Evolutionary conservation across 2,113 vertebrate genomes (phyloP), one percentile per base, ranked within the genome.

Genomic region (Mus pahari): DNA sequence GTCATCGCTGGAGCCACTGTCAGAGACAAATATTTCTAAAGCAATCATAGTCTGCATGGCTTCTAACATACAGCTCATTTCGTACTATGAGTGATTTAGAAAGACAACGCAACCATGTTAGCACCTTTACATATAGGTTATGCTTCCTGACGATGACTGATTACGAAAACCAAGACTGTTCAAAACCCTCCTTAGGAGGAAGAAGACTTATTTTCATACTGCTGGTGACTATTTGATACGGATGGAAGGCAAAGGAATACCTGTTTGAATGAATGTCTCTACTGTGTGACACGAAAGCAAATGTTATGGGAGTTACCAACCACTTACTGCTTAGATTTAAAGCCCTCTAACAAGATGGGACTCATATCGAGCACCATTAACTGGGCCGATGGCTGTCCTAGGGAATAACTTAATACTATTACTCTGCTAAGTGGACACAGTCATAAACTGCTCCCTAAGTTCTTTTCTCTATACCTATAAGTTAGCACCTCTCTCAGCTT

Each of bases 171-270:
- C 28, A 78, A 89, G 82, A 93, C 73, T 86, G 45, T 78, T 88
- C 58, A 86, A 96, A 91, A 42, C 36, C 36, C 55, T 90, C 55
- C 36, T 86, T 62, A 9, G 58, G 83, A 95, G 70, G 75, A 94
- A 94, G 58, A 90, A 92, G 48, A 89, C 31, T 94, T 28, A 91
- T 68, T 81, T 95, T 58, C 55, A 22, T 94, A 83, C 26, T 83
- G n/a, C 92, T 79, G 50, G 71, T 89, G 68, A 90, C 22, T 83
- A 82, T 91, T 92, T 81, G 26, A n/a, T 45, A 71, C n/a, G 9
- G 86, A 60, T n/a, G 20, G 22, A 50, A 89, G 16, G 28, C 50
- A 90, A 90, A 97, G 31, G 16, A 92, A 92, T 45, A 75, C 10
- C 39, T 96, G 81, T 81, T 62, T 83, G 55, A 86, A 39, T 83